Percentiles rank a stretch among this genome's conserved stretches.
phyloP scores from a whole-genome alignment of 1,140 invertebrate species.

The Ceratina japonica region DNA sequence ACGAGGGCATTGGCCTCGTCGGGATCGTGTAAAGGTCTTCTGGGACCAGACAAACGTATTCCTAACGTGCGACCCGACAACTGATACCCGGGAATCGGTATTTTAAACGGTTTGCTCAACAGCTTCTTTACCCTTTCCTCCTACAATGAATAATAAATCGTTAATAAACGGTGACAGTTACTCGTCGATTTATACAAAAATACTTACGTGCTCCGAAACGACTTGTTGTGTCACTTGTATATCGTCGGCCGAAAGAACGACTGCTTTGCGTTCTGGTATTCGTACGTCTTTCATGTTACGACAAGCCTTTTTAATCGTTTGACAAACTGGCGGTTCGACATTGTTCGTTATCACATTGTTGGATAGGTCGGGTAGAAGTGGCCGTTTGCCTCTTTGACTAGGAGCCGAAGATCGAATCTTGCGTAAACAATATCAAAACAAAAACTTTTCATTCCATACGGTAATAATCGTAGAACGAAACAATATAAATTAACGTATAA shows the following conservation, averaged over 20 bases:
- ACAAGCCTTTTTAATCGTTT: slow-evolving; percentile 63
- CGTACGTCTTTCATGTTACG: slow-evolving; percentile 65
- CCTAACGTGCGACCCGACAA: slow-evolving; percentile 87
- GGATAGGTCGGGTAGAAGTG: slow-evolving; percentile 69
- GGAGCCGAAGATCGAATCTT: slow-evolving; percentile 80
- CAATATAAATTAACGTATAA: too few species aligned
- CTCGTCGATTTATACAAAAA: background rate
- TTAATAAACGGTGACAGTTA: background rate
- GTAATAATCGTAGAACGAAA: background rate
- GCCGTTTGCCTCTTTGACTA: slow-evolving; percentile 80
- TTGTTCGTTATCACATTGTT: slow-evolving; percentile 46
- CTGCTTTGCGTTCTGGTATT: slow-evolving; percentile 69
- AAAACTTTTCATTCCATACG: background rate
- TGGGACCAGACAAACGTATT: slow-evolving; percentile 84
- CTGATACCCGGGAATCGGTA: slow-evolving; percentile 95
- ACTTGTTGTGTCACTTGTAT: slow-evolving; percentile 68
- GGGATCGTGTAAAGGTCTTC: slow-evolving; percentile 94
- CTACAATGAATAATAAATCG: slow-evolving; percentile 74
- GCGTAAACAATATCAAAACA: slow-evolving; percentile 18
- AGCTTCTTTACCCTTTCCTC: slow-evolving; percentile 90
- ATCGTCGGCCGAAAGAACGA: slow-evolving; percentile 69
- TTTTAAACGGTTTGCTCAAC: slow-evolving; percentile 94
- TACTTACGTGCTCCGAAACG: slow-evolving; percentile 77
- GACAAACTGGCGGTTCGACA: slow-evolving; percentile 18
- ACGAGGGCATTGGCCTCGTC: slow-evolving; percentile 95